Evolutionary conservation across 37 sponge, comb jelly and placozoan species (phyloP), one percentile per base, ranked within the genome.

Genomic region (Bolinopsis microptera): DNA sequence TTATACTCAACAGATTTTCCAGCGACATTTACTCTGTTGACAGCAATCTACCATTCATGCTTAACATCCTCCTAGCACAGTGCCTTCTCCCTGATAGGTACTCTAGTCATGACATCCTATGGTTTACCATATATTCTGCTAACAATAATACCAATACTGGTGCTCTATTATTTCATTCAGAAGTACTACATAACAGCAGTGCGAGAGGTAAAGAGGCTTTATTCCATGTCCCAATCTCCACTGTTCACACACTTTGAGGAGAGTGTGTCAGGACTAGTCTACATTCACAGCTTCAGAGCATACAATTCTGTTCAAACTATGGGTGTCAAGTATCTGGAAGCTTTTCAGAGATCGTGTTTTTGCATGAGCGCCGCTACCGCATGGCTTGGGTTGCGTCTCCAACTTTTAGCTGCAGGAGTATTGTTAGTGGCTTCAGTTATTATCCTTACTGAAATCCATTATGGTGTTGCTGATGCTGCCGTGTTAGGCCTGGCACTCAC

Each of bases 171-270:
- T 83, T 67, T 96, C 72, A 96, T 97, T 68, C 99, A 99, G 68
- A 76, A 93, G 9, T 99, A 94, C 95, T 99, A 99, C 92, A 94
- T 98, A 32, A 93, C 95, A 32, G 97, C 99, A n/a, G 70, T 35
- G 38, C 96, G 99, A 69, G 99, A 99, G 76, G 93, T 99, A 93
- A 99, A 99, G 93, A 92, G 99, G 33, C 68, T 99, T 27, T 96
- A 97, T 21, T 94, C 97, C 9, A 96, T 97, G 39, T 95, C 96
- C 24, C 93, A 96, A 31, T 99, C 99, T 38, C 99, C 99, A 1
- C 90, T 99, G 69, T 99, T 97, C 93, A 96, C 96, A 26, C 99
- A 99, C 94, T 99, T 99, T 94, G 94, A 97, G 33, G 97, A 99
- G 94, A 96, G 95, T 0, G 88, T 97, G 38, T 37, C 92, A 38